Conservation (phyloP, 2,113 vertebrate genomes). For the Proteles cristata region DNA sequence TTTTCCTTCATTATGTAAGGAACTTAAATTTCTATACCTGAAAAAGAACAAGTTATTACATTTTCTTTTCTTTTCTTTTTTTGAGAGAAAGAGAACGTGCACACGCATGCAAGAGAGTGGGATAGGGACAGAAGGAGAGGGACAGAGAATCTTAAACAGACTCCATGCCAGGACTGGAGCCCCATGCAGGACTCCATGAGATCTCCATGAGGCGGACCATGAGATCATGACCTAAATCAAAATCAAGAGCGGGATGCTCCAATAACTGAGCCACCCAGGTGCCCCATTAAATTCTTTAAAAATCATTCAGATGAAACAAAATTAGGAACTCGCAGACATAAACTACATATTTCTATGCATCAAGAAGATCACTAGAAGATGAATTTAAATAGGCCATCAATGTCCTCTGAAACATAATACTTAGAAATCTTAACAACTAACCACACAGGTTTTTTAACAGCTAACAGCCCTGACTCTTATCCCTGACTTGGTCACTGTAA, state of each 20-base stretch:
- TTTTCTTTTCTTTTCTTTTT: too few species aligned
- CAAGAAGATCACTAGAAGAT: neutral
- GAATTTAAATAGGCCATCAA: neutral
- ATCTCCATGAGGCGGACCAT: too few species aligned
- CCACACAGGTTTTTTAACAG: neutral
- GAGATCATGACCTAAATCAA: too few species aligned
- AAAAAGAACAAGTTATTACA: conserved; percentile 14
- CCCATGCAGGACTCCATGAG: too few species aligned
- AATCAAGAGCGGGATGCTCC: too few species aligned
- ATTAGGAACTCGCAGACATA: neutral
- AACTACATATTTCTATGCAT: neutral
- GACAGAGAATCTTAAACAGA: too few species aligned
- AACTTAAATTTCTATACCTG: conserved; percentile 28
- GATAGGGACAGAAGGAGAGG: too few species aligned
- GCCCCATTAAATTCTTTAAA: conserved; percentile 6
- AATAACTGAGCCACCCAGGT: too few species aligned
- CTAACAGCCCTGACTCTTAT: neutral
- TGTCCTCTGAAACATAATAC: neutral
- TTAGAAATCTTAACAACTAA: conserved; percentile 3
- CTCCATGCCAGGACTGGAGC: too few species aligned
- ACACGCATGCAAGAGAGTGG: too few species aligned
- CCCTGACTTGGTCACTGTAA: neutral
- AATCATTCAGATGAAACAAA: conserved; percentile 40
- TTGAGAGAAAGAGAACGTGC: too few species aligned
- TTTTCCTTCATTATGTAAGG: neutral